These are phyloP conservation scores for Antheraea mylitta DNA, from an alignment of 1,140 invertebrate species.

Conservation along the genomic window DNA sequence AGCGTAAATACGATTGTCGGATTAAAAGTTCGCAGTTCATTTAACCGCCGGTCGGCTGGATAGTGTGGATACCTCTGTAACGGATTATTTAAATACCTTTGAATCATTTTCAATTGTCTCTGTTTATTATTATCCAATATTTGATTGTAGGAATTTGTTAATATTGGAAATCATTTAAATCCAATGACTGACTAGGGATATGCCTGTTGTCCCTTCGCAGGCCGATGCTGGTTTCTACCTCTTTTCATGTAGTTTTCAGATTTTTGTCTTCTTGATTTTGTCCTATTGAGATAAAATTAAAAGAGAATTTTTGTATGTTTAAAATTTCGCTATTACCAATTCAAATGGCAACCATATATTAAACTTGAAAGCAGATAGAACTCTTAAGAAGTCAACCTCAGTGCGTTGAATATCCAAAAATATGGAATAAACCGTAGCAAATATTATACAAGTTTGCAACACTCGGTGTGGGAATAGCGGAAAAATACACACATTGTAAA, in stretches of 20 bases:
- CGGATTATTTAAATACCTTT: neutral
- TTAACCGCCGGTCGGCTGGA: constrained; percentile 16
- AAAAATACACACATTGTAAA: constrained; percentile 5
- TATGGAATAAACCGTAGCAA: neutral
- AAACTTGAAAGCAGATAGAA: neutral
- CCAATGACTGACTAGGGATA: too few relatives aligned
- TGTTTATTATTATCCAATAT: neutral
- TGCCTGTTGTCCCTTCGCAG: too few relatives aligned
- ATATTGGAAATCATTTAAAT: too few relatives aligned
- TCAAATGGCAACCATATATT: neutral
- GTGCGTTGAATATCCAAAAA: neutral
- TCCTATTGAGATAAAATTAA: too few relatives aligned
- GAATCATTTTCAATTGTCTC: neutral
- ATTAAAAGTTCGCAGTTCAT: constrained; percentile 46
- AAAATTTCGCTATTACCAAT: too few relatives aligned
- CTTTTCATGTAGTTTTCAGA: too few relatives aligned
- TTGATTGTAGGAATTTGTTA: too few relatives aligned
- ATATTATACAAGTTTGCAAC: neutral
- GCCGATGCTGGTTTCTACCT: too few relatives aligned
- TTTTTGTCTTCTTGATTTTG: too few relatives aligned
- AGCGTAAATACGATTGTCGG: constrained; percentile 44
- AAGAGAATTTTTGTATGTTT: too few relatives aligned
- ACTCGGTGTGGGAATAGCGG: neutral
- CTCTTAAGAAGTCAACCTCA: neutral
- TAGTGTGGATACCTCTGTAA: neutral